These are phyloP conservation scores for Aricia agestis DNA, from an alignment of 1,140 invertebrate genomes.

Conservation along the genomic window DNA sequence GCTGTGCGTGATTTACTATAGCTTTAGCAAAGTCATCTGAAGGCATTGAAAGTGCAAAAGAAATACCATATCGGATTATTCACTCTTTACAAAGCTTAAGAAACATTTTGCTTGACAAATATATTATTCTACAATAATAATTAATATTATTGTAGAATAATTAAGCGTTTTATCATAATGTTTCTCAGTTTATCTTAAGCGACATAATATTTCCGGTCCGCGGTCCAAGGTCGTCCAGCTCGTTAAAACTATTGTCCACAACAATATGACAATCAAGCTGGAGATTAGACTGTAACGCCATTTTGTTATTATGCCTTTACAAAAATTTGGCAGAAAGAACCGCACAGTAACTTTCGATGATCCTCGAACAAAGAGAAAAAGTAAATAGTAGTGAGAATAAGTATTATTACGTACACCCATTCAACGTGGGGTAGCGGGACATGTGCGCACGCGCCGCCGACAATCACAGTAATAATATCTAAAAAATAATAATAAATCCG, in stretches of 20 bases:
- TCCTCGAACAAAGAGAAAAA: slow-evolving; percentile 62
- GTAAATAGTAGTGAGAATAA: slow-evolving; percentile 64
- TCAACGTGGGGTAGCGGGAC: slow-evolving; percentile 53
- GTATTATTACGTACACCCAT: slow-evolving; percentile 62
- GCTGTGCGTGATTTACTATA: slow-evolving; percentile 40
- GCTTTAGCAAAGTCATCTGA: slow-evolving; percentile 28
- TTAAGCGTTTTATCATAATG: background rate
- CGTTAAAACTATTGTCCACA: background rate
- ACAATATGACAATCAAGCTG: background rate
- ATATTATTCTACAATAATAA: no score
- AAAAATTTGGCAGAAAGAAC: slow-evolving; percentile 37
- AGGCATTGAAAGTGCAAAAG: slow-evolving; percentile 1
- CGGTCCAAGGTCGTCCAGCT: background rate
- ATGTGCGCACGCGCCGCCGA: slow-evolving; percentile 70
- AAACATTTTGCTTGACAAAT: no score
- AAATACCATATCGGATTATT: no score
- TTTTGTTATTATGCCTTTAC: background rate
- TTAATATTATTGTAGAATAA: no score
- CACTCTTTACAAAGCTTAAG: no score
- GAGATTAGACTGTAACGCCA: background rate
- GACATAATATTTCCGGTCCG: background rate
- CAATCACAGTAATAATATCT: slow-evolving; percentile 74
- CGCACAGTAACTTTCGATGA: slow-evolving; percentile 65
- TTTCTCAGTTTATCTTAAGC: slow-evolving; percentile 2
- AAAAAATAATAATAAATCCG: slow-evolving; percentile 76